These are phyloP conservation scores for Misgurnus anguillicaudatus DNA, from an alignment of 2,113 vertebrate species.

Conservation along the genomic window DNA sequence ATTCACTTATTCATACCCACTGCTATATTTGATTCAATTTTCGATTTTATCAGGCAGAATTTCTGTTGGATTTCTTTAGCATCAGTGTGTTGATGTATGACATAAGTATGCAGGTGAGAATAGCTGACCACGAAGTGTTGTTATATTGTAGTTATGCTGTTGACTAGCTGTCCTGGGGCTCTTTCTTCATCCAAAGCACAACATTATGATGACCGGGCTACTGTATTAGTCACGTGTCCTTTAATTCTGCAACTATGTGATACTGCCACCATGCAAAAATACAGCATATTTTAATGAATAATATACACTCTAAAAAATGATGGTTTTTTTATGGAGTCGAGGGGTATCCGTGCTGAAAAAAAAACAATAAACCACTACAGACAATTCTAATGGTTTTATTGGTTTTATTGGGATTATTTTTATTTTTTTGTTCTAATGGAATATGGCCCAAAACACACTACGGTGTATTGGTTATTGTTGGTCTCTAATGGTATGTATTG, in stretches of 20 bases:
- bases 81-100: slow-evolving; percentile 30
- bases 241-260: background rate
- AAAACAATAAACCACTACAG: no score
- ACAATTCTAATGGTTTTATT: no score
- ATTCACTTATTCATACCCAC: background rate
- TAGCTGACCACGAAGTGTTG: slow-evolving; percentile 5
- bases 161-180: background rate
- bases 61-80: background rate
- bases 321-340: no score
- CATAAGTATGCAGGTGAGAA: slow-evolving; percentile 12
- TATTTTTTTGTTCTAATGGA: no score
- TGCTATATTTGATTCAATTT: background rate
- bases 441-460: no score
- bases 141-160: background rate
- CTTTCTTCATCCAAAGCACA: background rate
- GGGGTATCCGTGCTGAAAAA: no score
- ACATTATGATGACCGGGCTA: background rate
- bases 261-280: background rate
- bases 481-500: no score
- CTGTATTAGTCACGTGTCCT: background rate
- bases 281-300: no score
- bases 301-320: no score
- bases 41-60: background rate
- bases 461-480: no score
- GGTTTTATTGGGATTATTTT: no score